Evolutionary conservation across 1,140 invertebrate genomes (phyloP), one percentile per base, ranked within the genome.

Genomic region (Theocolax elegans): DNA sequence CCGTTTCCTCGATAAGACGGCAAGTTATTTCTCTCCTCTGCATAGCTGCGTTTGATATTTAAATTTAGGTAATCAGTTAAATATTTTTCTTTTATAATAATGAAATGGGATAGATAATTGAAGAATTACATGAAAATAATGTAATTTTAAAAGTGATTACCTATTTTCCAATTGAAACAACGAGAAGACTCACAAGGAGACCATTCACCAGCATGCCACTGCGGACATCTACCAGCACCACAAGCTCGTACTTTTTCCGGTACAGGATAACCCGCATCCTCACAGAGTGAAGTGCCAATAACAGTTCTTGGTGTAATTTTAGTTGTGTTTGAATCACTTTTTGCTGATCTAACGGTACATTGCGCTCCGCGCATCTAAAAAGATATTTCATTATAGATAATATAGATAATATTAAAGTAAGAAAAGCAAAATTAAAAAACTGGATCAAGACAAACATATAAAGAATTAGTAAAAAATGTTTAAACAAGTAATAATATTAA

Each of bases 121-220:
- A n/a, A n/a, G n/a, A n/a, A n/a, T n/a, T n/a, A n/a, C n/a, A n/a
- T 27, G 44, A 29, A 15, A 44, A 60, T 60, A 0, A 60, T 13
- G 13, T 71, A 21, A 68, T 63, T 38, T 68, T 73, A 64, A 58
- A 73, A 79, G 44, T 6, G 38, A 21, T 73, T 79, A 91, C 90
- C 90, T 78, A 91, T 92, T 79, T 93, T 91, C 86, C 90, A 91
- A 27, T 89, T 90, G 76, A 93, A 91, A 81, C 93, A 95, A 53
- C 91, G 88, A 10, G 92, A 91, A 31, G 87, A 87, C 74, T 90
- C 87, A 76, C 93, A 94, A 1, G 85, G 77, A 1, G 89, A 89
- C 93, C 93, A 95, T n/a, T 90, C 87, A 23, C 87, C 88, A 3
- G 88, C 81, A 51, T 88, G 85, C 93, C 93, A 95, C 59, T 89